These are phyloP conservation scores for Lagopus leucura DNA, from an alignment of 2,113 vertebrate genomes.

Conservation along the genomic window DNA sequence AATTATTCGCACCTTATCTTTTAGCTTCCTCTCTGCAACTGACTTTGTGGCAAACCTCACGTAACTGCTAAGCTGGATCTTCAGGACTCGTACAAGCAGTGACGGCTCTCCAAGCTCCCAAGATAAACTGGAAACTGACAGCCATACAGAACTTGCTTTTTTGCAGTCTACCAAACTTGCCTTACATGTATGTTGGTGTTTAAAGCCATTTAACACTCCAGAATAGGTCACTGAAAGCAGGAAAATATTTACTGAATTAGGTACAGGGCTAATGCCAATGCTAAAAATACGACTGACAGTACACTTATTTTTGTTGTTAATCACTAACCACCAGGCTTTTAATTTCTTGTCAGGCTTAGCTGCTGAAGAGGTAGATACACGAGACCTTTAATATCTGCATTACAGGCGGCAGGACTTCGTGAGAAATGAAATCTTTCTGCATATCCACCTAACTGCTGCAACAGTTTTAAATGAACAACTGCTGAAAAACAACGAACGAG, in stretches of 20 bases:
- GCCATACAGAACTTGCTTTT: neutral
- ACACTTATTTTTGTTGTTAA: neutral
- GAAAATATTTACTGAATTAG: neutral
- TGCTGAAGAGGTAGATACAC: neutral
- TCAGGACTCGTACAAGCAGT: neutral
- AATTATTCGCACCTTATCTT: neutral
- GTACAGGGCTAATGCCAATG: neutral
- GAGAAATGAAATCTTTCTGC: neutral
- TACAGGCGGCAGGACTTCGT: neutral
- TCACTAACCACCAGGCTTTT: neutral
- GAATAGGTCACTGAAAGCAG: neutral
- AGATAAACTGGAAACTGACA: neutral
- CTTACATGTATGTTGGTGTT: neutral
- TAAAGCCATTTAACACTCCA: neutral
- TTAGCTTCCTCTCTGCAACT: neutral
- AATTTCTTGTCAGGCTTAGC: neutral
- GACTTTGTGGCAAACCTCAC: accelerated
- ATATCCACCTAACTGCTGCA: neutral
- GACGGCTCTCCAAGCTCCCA: neutral
- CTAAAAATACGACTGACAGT: neutral
- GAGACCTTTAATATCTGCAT: neutral
- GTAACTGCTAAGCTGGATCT: neutral
- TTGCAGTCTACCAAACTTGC: neutral
- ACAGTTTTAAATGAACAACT: neutral
- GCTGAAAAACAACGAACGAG: neutral